phyloP scores from a whole-genome alignment of 2,797 vertebrate genomes.

The Channallabes apus region DNA sequence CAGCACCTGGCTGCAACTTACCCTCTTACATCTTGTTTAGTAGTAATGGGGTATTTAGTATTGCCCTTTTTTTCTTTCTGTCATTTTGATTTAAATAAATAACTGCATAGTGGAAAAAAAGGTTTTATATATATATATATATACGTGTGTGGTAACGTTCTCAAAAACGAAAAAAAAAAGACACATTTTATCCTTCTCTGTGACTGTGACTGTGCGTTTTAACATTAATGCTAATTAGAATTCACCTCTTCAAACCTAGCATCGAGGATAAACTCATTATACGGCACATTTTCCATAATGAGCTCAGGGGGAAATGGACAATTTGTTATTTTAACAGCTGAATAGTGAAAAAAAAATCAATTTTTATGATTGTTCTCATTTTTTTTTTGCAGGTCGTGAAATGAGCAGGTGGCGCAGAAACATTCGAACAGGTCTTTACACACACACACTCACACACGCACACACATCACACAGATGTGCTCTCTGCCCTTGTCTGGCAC shows the following conservation, averaged over 20 bases:
- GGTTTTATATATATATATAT: too few species aligned
- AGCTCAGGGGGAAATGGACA: neutral
- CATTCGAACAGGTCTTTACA: constrained; percentile 32
- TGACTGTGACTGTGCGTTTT: neutral
- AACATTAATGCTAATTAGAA: neutral
- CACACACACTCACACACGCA: constrained; percentile 42
- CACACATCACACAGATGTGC: constrained; percentile 14
- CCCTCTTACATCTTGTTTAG: too few species aligned
- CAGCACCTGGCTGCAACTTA: too few species aligned
- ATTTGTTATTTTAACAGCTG: constrained; percentile 18
- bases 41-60: too few species aligned
- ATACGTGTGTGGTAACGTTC: too few species aligned
- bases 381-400: neutral
- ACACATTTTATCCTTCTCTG: neutral
- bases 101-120: too few species aligned
- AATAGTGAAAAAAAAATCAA: constrained; percentile 6
- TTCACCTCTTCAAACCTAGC: neutral
- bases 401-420: constrained; percentile 43
- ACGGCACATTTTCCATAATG: neutral
- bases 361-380: constrained; percentile 14
- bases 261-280: neutral
- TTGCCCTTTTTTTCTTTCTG: too few species aligned
- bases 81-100: too few species aligned
- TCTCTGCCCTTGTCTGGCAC: constrained; percentile 18
- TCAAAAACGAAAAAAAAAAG: neutral